Percentiles rank a stretch among this genome's conserved stretches.
Evolutionary conservation across 2,888 invertebrate species (phyloP).

Genomic region (Meliscaeva auricollis): DNA sequence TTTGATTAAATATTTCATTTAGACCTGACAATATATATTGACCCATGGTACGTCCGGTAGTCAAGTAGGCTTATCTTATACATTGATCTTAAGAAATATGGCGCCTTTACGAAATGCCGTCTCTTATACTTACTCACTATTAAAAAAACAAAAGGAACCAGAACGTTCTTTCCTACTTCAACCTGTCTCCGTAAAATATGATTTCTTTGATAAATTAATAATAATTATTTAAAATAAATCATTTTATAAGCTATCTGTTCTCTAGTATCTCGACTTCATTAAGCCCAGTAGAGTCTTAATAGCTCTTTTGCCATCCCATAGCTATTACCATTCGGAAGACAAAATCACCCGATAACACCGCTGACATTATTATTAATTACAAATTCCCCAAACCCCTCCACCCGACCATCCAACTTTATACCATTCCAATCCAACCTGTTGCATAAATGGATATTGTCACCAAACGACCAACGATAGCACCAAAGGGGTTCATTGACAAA

Average conservation of each 20-base stretch:
- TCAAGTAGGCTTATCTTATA: no score
- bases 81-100: no score
- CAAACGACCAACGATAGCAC: neutral
- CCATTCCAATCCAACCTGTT: constrained; percentile 43
- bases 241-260: constrained; percentile 2
- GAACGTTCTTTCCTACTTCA: neutral
- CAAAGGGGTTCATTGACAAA: constrained; percentile 48
- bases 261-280: constrained; percentile 17
- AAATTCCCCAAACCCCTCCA: constrained; percentile 13
- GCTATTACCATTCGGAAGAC: constrained; percentile 21
- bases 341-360: constrained; percentile 44
- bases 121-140: no score
- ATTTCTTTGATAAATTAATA: neutral
- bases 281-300: neutral
- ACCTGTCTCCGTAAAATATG: neutral
- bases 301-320: constrained; percentile 16
- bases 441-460: constrained; percentile 63
- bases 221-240: neutral
- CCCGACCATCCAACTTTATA: neutral
- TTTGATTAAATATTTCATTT: no score
- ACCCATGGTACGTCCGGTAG: no score
- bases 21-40: no score
- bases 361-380: constrained; percentile 43
- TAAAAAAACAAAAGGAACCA: no score
- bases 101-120: no score